Conservation (phyloP, 2,888 invertebrate species). For the Osmoderma eremita region DNA sequence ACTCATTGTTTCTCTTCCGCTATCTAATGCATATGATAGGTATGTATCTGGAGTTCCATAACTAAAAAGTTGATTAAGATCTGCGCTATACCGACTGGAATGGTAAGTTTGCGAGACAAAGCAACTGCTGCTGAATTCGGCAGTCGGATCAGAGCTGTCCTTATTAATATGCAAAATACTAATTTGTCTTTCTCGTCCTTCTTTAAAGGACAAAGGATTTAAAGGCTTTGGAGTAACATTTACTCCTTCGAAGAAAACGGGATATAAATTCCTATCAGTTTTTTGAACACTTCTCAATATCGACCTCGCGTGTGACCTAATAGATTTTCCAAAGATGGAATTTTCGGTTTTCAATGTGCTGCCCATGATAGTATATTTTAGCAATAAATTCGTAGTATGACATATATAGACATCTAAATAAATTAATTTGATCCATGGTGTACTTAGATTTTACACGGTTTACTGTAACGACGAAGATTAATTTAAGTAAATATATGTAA, state of each 20-base stretch:
- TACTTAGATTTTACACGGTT: too few species aligned
- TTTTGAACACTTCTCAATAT: constrained; percentile 25
- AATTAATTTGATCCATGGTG: too few species aligned
- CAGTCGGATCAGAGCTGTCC: constrained; percentile 3
- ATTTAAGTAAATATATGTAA: too few species aligned
- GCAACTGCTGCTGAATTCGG: constrained; percentile 4
- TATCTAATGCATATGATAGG: not conserved
- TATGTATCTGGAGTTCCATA: constrained; percentile 1
- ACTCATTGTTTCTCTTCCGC: not conserved
- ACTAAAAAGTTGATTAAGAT: constrained; percentile 3
- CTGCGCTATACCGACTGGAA: constrained; percentile 20
- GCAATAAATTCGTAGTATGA: too few species aligned
- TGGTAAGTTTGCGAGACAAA: constrained; percentile 16
- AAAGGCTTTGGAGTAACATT: constrained; percentile 65
- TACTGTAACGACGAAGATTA: too few species aligned
- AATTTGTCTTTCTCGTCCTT: constrained; percentile 57
- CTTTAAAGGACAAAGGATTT: constrained; percentile 56
- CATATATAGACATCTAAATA: too few species aligned
- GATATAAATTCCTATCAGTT: constrained; percentile 29
- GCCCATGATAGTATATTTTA: constrained; percentile 12
- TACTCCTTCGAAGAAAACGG: constrained; percentile 48
- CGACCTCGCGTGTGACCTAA: constrained; percentile 24
- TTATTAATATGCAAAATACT: constrained; percentile 45
- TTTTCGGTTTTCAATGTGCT: not conserved
- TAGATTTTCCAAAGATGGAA: not conserved